Conservation (phyloP, 2,888 invertebrate species). For the Ochlodes sylvanus region DNA sequence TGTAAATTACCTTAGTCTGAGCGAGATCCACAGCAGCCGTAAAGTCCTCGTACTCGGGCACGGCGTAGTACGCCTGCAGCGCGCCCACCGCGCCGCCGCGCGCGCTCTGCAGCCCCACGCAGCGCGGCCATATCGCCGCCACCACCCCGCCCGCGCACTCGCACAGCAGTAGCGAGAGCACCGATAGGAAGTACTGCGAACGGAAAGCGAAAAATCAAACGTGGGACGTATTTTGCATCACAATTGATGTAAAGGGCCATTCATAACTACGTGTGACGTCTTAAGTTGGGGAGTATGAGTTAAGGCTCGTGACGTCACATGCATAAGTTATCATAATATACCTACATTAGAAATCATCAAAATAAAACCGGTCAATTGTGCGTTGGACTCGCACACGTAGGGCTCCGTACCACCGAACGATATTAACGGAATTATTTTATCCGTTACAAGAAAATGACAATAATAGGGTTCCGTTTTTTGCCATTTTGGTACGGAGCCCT, state of each 20-base stretch:
- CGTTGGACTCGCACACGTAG: too few relatives aligned
- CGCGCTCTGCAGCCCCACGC: slow-evolving; percentile 89
- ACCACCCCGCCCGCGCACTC: slow-evolving; percentile 89
- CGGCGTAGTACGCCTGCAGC: slow-evolving; percentile 90
- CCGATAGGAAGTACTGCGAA: slow-evolving; percentile 88
- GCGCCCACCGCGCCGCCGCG: slow-evolving; percentile 88
- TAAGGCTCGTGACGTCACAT: too few relatives aligned
- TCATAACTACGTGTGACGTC: neutral
- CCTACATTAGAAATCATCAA: too few relatives aligned
- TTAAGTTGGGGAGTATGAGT: neutral
- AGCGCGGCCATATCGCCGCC: slow-evolving; percentile 91
- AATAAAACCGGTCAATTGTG: too few relatives aligned
- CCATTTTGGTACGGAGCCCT: too few relatives aligned
- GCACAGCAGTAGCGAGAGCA: slow-evolving; percentile 87
- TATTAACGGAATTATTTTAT: too few relatives aligned
- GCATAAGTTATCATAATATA: too few relatives aligned
- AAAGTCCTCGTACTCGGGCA: slow-evolving; percentile 89
- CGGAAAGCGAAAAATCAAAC: neutral
- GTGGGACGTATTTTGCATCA: neutral
- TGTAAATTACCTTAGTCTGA: slow-evolving; percentile 80
- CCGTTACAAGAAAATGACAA: too few relatives aligned
- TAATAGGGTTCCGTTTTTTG: too few relatives aligned
- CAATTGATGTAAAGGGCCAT: neutral
- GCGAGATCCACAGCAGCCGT: slow-evolving; percentile 93
- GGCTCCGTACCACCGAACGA: too few relatives aligned